Base-by-base conservation (phyloP, 30 jellyfish, hydroid and myxozoan genomes). In the Catostylus mosaicus region DNA sequence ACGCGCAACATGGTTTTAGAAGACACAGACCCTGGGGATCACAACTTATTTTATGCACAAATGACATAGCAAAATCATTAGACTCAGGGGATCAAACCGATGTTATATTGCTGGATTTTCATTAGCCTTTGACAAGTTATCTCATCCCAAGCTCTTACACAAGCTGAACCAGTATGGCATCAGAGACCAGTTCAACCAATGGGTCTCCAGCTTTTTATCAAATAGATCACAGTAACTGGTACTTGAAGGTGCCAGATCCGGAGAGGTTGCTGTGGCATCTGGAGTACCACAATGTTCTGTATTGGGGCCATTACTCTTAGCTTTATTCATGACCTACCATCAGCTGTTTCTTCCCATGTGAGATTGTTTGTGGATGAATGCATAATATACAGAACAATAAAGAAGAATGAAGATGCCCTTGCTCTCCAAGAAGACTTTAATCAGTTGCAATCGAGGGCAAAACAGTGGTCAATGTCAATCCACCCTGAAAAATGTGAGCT, bases 201-300 rank as follows among this genome's bases (percentile, higher is more conserved):
- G 68, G 79, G 36, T 61, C 40, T 3, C 29, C 0, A 77, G 78
- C 46, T 77, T 77, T 61, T 62, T 77, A 14, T 62, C 67, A 57
- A 62, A 61, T 30, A 31, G 88, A 32, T 33, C 73, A 16, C 75
- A 80, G 40, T 0, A 30, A 10, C 84, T 80, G 22, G 75, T 36
- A 10, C 67, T 78, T 1, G 43, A 46, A 2, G 90, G 75, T 22
- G 51, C 19, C 14, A 80, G 51, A 31, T 43, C 45, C 26, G 75
- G 64, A 7, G 54, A 34, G n/a, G 79, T 63, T 22, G 69, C 67
- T 43, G 75, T 80, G 12, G 30, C 75, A 64, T 64, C 88, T 57
- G 80, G 68, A 0, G 57, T 77, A 45, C 88, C 80, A 27, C 88
- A 77, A 62, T 47, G 88, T 2, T 77, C 80, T 37, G 79, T 57